Base-by-base conservation (phyloP, 2,113 vertebrate genomes). In the Nestor notabilis region DNA sequence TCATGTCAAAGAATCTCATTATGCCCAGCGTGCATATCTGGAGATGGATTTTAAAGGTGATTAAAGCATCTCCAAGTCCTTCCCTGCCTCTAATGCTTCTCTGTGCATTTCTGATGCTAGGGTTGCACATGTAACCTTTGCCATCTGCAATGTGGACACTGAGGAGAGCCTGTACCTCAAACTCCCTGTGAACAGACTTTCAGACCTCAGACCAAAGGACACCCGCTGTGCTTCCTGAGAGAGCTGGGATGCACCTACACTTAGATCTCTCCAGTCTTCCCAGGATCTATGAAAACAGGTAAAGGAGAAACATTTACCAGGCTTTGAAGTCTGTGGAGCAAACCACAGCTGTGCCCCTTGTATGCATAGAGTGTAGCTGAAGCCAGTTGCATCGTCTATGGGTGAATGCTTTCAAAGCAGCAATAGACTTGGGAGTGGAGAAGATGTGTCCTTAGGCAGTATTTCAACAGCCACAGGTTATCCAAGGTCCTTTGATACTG, bases 141-240 rank as follows among this genome's bases (percentile, higher is more conserved):
- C 35, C 21, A 61, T 25, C 21, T 60, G 39, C 71, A 75, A 2
- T 0, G 0, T 15, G 49, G 66, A 31, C 63, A 79, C n/a, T 0
- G 1, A 80, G 29, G 19, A 84, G 18, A 52, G 13, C 41, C 17
- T 5, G 18, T 14, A 44, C 49, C 63, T 92, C 37, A 63, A 41
- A 17, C 17, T 65, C 35, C 17, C 7, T 16, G 2, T 20, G 46
- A 83, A 9, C 58, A 83, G 47, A 31, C 9, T 16, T 58, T 61
- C 46, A 80, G 37, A 81, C 12, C 37, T 70, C 72, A 87, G 56
- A 90, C 29, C 70, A 77, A 77, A 90, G 52, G 63, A 74, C 25
- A 33, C 7, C 86, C 0, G 0, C 63, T 58, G 64, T 41, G 46
- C 37, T 39, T 87, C 64, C 92, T 58, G 46, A 86, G 63, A 53